Base-by-base conservation (phyloP, 2,888 invertebrate genomes). In the Beris chalybata region DNA sequence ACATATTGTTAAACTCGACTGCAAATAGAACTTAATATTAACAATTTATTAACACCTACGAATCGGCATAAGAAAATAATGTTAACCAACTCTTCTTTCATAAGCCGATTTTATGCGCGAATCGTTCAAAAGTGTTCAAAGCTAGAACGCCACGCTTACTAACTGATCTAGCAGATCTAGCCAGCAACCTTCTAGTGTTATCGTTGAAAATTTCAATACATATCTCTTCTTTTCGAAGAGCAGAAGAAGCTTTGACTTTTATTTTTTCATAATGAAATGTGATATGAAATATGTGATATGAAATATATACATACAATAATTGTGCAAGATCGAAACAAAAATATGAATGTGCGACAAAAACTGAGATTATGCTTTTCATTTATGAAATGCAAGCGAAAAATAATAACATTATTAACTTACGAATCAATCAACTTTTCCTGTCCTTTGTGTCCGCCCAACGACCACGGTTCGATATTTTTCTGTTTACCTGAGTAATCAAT, bases 381-480 rank as follows among this genome's bases (percentile, higher is more conserved):
- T 22, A 22, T 22, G 13, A 15, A 11, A 5, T 54, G 44, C 12
- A 15, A 15, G 44, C 15, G 29, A 43, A 64, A 44, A 11, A 11
- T 32, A 56, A 56, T 32, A 56, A 15, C 55, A 55, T 56, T 32
- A 29, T 50, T 12, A 64, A 69, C 72, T 69, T 67, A 72, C 72
- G 70, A 50, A 64, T 70, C 70, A 13, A 70, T 50, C 47, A 72
- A 47, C 47, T 69, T 67, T 29, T 70, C 64, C 11, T 80, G 79
- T 38, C 75, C 73, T 68, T 72, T 77, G 66, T 74, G 75, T 71
- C 80, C 80, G 69, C 80, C 80, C 67, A 80, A 71, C 44, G 77
- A 76, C 80, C 80, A 80, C 64, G 76, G 74, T 72, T 79, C 76
- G 71, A 72, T 79, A 71, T 74, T 76, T 70, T 79, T 79, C 71